phyloP scores from a whole-genome alignment of 1,140 invertebrate species.

The Calephelis virginiensis region DNA sequence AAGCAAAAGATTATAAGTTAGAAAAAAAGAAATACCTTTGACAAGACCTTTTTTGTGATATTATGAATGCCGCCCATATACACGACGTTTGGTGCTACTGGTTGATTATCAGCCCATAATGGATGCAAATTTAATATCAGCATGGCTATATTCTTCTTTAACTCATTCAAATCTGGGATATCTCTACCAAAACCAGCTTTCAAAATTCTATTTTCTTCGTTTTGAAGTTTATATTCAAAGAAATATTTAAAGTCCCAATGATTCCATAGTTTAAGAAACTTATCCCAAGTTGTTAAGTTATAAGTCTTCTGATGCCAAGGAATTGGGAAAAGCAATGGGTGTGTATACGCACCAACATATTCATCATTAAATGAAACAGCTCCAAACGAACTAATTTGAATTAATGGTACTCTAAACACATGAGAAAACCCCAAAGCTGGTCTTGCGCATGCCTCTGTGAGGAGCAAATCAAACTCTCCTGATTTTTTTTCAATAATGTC shows the following conservation, averaged over 20 bases:
- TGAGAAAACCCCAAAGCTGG: constrained; percentile 34
- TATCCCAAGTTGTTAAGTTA: constrained; percentile 37
- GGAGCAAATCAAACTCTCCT: constrained; percentile 38
- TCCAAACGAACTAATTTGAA: constrained; percentile 45
- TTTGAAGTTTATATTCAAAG: constrained; percentile 18
- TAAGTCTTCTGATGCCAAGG: constrained; percentile 25
- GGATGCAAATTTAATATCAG: constrained; percentile 75
- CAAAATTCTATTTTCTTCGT: constrained; percentile 46
- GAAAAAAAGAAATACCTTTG: constrained; percentile 27
- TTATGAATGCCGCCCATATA: constrained; percentile 74
- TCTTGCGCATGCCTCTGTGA: constrained; percentile 37
- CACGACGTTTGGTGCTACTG: constrained; percentile 67
- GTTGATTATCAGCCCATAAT: constrained; percentile 54
- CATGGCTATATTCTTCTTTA: constrained; percentile 73
- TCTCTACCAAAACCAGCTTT: constrained; percentile 58
- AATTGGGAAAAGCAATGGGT: constrained; percentile 37
- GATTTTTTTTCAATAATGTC: constrained; percentile 29
- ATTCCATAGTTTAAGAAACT: constrained; percentile 24
- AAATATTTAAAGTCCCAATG: constrained; percentile 14
- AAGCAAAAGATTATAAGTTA: too few species aligned
- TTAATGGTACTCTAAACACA: constrained; percentile 43
- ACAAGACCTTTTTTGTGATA: constrained; percentile 47
- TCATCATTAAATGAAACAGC: constrained; percentile 28
- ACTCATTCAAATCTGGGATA: constrained; percentile 53
- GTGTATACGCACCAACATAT: constrained; percentile 30